Conservation (phyloP, 2,888 invertebrate species). For the Hoplodrina ambigua region DNA sequence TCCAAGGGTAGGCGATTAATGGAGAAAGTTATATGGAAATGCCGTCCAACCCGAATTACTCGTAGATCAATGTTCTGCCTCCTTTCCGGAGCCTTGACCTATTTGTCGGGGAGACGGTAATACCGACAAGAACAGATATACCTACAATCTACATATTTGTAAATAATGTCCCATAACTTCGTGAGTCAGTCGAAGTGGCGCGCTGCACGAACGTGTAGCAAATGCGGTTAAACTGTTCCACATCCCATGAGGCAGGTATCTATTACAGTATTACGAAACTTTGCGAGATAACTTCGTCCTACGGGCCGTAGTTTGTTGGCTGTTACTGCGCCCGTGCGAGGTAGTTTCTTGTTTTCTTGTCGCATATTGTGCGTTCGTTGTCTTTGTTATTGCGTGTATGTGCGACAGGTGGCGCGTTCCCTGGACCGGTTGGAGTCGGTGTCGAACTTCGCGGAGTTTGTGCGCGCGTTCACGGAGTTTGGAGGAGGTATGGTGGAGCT, state of each 20-base stretch:
- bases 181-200: conserved; percentile 11
- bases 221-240: conserved; percentile 37
- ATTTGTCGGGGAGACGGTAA: conserved; percentile 44
- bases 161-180: conserved; percentile 27
- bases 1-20: conserved; percentile 51
- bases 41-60: conserved; percentile 52
- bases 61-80: conserved; percentile 52
- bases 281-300: conserved; percentile 59
- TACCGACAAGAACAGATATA: conserved; percentile 37
- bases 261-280: conserved; percentile 53
- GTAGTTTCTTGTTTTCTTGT: neutral
- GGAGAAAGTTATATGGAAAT: conserved; percentile 58
- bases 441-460: conserved; percentile 98
- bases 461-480: conserved; percentile 99
- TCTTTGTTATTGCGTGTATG: conserved; percentile 55
- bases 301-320: conserved; percentile 25
- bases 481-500: conserved; percentile 99
- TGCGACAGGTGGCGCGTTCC: conserved; percentile 93
- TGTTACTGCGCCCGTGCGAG: conserved; percentile 2
- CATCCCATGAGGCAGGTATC: conserved; percentile 33
- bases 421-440: conserved; percentile 96
- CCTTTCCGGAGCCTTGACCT: conserved; percentile 50
- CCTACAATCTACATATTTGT: conserved; percentile 8
- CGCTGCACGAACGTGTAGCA: conserved; percentile 29
- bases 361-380: conserved; percentile 18